A percentile compares a stretch with the other conserved stretches of the same genome.
Evolutionary conservation across 2,888 invertebrate genomes (phyloP).

Genomic region (Ommatoiulus sabulosus): DNA sequence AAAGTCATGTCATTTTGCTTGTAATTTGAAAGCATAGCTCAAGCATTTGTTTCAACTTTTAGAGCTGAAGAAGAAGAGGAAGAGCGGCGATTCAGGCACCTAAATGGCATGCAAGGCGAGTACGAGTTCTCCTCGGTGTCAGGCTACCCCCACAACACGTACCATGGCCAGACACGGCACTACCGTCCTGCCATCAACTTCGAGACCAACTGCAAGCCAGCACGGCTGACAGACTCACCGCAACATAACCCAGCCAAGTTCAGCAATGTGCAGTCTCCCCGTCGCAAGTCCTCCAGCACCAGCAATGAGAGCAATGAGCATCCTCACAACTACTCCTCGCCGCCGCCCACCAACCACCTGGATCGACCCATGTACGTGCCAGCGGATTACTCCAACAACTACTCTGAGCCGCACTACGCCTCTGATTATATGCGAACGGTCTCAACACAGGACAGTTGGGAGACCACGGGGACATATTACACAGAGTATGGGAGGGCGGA

Average conservation of each 20-base stretch:
- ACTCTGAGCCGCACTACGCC: constrained; percentile 38
- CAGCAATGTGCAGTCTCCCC: constrained; percentile 75
- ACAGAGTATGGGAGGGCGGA: constrained; percentile 61
- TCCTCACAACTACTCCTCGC: constrained; percentile 70
- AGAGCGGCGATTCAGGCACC: constrained; percentile 60
- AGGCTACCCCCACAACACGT: constrained; percentile 85
- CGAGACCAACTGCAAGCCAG: constrained; percentile 70
- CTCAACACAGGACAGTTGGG: background rate
- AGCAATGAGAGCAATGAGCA: constrained; percentile 77
- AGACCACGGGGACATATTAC: constrained; percentile 59
- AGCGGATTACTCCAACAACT: constrained; percentile 55
- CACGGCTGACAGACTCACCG: constrained; percentile 81
- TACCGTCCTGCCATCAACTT: constrained; percentile 70
- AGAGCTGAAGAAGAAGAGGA: constrained; percentile 61
- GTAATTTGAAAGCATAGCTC: no score
- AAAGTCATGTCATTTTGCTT: no score
- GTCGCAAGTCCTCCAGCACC: constrained; percentile 79
- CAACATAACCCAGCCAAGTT: constrained; percentile 65
- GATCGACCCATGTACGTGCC: constrained; percentile 58
- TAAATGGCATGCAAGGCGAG: constrained; percentile 66
- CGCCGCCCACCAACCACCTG: constrained; percentile 54
- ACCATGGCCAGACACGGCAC: constrained; percentile 87
- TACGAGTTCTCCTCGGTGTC: constrained; percentile 74
- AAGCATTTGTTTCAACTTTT: background rate
- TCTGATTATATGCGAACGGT: constrained; percentile 35